phyloP scores from a whole-genome alignment of 2,888 invertebrate genomes.

The Andricus curvator region DNA sequence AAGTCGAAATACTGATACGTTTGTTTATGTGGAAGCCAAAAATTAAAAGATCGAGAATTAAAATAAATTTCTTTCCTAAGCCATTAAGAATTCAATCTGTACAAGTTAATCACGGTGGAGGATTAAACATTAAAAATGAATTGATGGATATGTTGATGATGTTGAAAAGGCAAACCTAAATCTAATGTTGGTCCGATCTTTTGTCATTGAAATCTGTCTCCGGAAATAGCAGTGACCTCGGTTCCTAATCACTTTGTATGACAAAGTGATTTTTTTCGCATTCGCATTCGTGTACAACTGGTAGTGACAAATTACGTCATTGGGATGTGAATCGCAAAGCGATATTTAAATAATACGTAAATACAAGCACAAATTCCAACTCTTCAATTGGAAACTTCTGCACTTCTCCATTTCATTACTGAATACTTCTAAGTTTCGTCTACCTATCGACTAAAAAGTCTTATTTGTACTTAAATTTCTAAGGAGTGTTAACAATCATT shows the following conservation, averaged over 20 bases:
- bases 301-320: constrained; percentile 20
- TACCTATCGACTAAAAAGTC: constrained; percentile 26
- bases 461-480: constrained; percentile 38
- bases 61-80: neutral
- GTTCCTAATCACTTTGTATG: neutral
- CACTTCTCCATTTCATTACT: neutral
- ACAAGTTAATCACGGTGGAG: constrained; percentile 1
- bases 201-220: constrained; percentile 28
- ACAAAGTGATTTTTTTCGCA: constrained; percentile 1
- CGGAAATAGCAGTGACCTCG: neutral
- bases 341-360: constrained; percentile 28
- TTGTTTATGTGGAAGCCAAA: constrained; percentile 1
- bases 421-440: neutral
- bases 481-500: constrained; percentile 18
- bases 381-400: constrained; percentile 22
- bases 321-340: constrained; percentile 35
- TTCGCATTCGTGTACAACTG: neutral
- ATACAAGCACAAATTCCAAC: constrained; percentile 18
- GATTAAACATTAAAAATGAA: constrained; percentile 7
- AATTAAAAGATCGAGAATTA: constrained; percentile 18
- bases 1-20: neutral
- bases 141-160: constrained; percentile 32
- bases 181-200: constrained; percentile 39
- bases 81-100: constrained; percentile 1
- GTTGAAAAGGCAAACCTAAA: constrained; percentile 35